A percentile compares a stretch with the other conserved stretches of the same genome.
Conservation (phyloP, 2,113 vertebrate genomes). For the Lophochroa leadbeateri region DNA sequence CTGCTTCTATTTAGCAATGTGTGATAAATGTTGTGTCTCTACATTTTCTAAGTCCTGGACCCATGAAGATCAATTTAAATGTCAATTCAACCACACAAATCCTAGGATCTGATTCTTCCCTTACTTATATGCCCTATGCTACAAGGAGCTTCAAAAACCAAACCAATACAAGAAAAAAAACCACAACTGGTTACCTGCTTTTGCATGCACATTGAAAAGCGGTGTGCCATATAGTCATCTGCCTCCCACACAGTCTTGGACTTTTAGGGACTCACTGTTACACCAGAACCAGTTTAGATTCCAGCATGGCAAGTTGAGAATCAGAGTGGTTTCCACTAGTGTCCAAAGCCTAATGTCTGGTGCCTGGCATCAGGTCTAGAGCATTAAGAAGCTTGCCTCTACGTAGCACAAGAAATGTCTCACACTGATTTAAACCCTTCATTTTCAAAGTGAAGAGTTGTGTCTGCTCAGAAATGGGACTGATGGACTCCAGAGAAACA, state of each 20-base stretch:
- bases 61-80: background rate
- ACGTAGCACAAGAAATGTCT: background rate
- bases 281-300: background rate
- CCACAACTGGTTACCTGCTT: background rate
- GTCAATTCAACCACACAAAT: background rate
- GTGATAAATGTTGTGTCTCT: background rate
- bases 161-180: background rate
- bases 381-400: accelerated
- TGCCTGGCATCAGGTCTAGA: background rate
- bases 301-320: background rate
- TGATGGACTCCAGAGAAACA: background rate
- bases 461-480: background rate
- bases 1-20: background rate
- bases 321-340: background rate
- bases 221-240: accelerated
- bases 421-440: background rate
- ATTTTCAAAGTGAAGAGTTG: background rate
- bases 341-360: background rate
- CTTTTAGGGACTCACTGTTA: background rate
- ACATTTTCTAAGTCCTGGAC: background rate
- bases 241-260: background rate
- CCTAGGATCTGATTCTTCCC: background rate
- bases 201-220: accelerated
- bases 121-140: background rate
- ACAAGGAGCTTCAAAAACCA: background rate